Conservation (phyloP, 2,888 invertebrate genomes). For the Brachyptera risi region DNA sequence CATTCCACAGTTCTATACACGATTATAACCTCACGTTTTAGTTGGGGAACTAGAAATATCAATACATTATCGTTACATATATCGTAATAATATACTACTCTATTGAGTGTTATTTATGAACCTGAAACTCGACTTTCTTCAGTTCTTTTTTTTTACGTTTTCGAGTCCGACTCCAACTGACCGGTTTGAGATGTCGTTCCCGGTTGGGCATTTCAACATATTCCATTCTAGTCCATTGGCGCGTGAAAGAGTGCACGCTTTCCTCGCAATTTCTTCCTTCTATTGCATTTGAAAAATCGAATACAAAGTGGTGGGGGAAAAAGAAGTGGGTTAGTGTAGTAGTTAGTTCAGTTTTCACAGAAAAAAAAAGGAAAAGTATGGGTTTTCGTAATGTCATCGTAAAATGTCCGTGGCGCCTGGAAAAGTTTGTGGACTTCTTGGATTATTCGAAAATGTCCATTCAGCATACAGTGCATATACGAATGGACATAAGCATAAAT, state of each 20-base stretch:
- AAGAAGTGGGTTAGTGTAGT: background rate
- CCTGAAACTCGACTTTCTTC: background rate
- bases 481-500: no score
- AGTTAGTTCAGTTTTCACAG: conserved; percentile 19
- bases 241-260: conserved; percentile 9
- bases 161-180: background rate
- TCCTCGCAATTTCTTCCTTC: background rate
- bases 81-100: conserved; percentile 9
- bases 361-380: conserved; percentile 25
- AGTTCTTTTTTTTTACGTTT: background rate
- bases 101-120: conserved; percentile 9
- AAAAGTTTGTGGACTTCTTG: conserved; percentile 19
- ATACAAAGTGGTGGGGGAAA: conserved; percentile 15
- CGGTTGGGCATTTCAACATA: background rate
- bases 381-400: conserved; percentile 25
- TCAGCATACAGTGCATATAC: no score
- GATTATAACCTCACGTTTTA: background rate
- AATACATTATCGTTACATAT: background rate
- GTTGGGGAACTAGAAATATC: background rate
- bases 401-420: conserved; percentile 13
- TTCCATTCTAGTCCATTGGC: conserved; percentile 8
- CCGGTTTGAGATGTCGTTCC: background rate
- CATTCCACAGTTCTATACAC: no score
- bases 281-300: conserved; percentile 20
- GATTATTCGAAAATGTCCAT: conserved; percentile 9